Conservation (phyloP, 2,888 invertebrate species). For the Tipula confusa region DNA sequence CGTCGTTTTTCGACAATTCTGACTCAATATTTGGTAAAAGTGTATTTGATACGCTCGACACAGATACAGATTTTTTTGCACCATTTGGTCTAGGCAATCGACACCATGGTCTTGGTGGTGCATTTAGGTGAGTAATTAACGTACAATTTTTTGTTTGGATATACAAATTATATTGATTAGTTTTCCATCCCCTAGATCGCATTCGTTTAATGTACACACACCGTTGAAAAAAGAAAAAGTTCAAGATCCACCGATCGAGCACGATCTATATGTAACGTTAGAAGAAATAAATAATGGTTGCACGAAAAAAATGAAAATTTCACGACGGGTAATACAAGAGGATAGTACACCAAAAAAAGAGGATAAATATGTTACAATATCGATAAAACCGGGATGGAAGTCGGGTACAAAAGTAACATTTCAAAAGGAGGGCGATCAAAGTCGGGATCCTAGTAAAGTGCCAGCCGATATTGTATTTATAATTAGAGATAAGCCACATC, state of each 20-base stretch:
- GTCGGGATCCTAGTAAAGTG: constrained; percentile 71
- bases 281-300: constrained; percentile 95
- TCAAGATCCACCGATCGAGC: constrained; percentile 88
- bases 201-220: constrained; percentile 82
- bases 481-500: constrained; percentile 91
- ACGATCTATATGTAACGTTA: constrained; percentile 86
- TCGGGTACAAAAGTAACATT: constrained; percentile 97
- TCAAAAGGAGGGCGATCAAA: constrained; percentile 94
- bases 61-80: constrained; percentile 76
- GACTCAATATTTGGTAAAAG: constrained; percentile 59
- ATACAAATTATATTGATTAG: constrained; percentile 28
- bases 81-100: constrained; percentile 66
- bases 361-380: constrained; percentile 92
- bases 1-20: constrained; percentile 77
- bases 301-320: constrained; percentile 99
- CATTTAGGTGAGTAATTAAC: constrained; percentile 49
- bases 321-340: constrained; percentile 77
- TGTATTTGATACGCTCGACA: constrained; percentile 70
- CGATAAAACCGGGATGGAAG: constrained; percentile 97
- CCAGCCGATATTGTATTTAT: constrained; percentile 97
- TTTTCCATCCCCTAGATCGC: constrained; percentile 56
- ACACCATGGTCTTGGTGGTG: constrained; percentile 67
- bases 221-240: constrained; percentile 72
- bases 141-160: background rate
- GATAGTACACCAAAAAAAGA: constrained; percentile 85